Evolutionary conservation across 1,140 invertebrate genomes (phyloP).

Genomic region (Drosophila baimaii): DNA sequence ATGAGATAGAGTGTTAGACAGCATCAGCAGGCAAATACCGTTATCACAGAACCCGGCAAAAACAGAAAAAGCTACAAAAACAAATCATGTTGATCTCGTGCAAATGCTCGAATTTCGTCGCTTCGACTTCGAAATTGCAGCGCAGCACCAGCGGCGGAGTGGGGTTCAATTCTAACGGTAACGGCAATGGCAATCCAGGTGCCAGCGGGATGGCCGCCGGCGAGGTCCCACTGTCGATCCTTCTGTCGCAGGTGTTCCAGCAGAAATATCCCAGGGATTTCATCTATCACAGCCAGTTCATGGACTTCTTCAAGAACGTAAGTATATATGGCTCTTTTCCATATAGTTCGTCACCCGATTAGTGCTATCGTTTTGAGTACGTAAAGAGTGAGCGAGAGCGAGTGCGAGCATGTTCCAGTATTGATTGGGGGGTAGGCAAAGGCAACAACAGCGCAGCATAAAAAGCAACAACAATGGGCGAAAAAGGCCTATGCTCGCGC

Average conservation of each 20-base stretch:
- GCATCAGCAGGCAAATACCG: slow-evolving; percentile 27
- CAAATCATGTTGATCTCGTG: slow-evolving; percentile 71
- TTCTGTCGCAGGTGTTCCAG: slow-evolving; percentile 57
- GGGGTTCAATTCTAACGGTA: slow-evolving; percentile 8
- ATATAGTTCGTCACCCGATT: slow-evolving; percentile 42
- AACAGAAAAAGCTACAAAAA: slow-evolving; percentile 18
- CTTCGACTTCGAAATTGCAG: slow-evolving; percentile 52
- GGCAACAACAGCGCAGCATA: slow-evolving; percentile 36
- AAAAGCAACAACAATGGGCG: slow-evolving; percentile 43
- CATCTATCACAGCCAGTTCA: slow-evolving; percentile 53
- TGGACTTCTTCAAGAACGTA: slow-evolving; percentile 74
- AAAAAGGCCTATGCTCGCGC: slow-evolving; percentile 46
- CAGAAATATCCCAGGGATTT: slow-evolving; percentile 57
- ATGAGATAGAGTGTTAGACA: slow-evolving; percentile 8
- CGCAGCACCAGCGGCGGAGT: slow-evolving; percentile 29
- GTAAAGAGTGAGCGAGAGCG: slow-evolving; percentile 17
- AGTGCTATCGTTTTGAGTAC: slow-evolving; percentile 17
- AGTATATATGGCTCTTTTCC: slow-evolving; percentile 27
- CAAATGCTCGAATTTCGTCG: slow-evolving; percentile 77
- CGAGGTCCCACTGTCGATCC: slow-evolving; percentile 19
- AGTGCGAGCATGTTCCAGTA: slow-evolving; percentile 32
- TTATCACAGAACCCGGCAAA: slow-evolving; percentile 49
- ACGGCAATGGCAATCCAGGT: slow-evolving; percentile 14
- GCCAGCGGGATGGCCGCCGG: slow-evolving; percentile 16
- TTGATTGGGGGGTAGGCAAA: slow-evolving; percentile 36